A percentile compares a stretch with the other conserved stretches of the same genome.
These are phyloP conservation scores for Nothocercus julius DNA, from an alignment of 2,113 vertebrate species.

Conservation along the genomic window DNA sequence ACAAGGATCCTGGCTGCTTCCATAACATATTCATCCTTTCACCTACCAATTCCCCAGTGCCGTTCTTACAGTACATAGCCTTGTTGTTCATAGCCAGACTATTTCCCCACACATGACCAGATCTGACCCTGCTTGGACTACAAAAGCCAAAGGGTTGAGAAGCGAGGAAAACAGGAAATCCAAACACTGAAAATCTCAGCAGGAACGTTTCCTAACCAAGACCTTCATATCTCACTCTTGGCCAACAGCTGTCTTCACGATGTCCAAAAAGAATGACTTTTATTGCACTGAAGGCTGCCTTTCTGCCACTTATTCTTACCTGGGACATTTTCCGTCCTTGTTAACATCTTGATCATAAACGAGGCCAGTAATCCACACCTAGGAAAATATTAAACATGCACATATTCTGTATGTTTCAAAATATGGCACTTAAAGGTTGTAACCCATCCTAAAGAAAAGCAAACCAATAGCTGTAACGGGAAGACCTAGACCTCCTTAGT, in stretches of 20 bases:
- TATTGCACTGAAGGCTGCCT: background rate
- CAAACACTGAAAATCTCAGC: constrained; percentile 71
- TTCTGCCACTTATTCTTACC: constrained; percentile 50
- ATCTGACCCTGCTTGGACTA: constrained; percentile 66
- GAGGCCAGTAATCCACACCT: constrained; percentile 25
- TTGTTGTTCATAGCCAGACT: constrained; percentile 50
- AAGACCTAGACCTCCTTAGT: background rate
- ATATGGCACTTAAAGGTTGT: background rate
- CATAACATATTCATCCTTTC: background rate
- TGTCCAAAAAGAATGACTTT: background rate
- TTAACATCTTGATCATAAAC: constrained; percentile 53
- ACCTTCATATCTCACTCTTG: constrained; percentile 54
- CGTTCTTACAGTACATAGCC: background rate
- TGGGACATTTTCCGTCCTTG: constrained; percentile 51
- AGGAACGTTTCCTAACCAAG: constrained; percentile 68
- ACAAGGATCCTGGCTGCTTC: constrained; percentile 8
- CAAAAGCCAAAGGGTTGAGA: constrained; percentile 62
- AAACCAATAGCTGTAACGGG: background rate
- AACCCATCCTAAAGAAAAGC: background rate
- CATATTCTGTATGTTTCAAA: background rate
- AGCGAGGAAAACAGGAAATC: constrained; percentile 71
- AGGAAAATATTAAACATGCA: background rate
- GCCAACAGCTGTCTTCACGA: constrained; percentile 51
- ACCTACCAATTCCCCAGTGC: background rate
- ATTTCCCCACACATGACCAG: constrained; percentile 62